These are phyloP conservation scores for Bombus haemorrhoidalis DNA, from an alignment of 1,140 invertebrate genomes.

Conservation along the genomic window DNA sequence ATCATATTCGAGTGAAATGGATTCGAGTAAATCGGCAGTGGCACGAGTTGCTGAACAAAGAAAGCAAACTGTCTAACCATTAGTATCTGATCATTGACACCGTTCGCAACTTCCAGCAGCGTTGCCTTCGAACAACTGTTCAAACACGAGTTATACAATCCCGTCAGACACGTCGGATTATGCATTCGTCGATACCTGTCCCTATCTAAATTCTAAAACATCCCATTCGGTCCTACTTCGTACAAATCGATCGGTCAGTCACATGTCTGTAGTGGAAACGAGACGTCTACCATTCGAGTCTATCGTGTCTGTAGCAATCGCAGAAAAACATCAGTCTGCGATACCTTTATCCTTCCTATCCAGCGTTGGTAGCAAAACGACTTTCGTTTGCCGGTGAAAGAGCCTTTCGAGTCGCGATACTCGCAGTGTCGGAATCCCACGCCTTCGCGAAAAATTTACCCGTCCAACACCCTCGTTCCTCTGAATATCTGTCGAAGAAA, in stretches of 20 bases:
- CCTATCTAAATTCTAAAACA: slow-evolving; percentile 2
- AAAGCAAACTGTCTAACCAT: not conserved
- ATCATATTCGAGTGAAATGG: not conserved
- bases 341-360: not conserved
- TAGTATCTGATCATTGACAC: slow-evolving; percentile 2
- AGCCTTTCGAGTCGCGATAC: not conserved
- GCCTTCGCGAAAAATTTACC: not conserved
- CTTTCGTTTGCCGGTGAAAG: not conserved
- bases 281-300: not conserved
- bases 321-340: not conserved
- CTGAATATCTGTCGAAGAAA: not conserved
- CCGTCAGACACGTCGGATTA: slow-evolving; percentile 4
- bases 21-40: not conserved
- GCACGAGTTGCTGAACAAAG: not conserved
- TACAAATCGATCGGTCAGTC: slow-evolving; percentile 1
- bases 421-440: not conserved
- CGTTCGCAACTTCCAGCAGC: not conserved
- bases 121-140: slow-evolving; percentile 4
- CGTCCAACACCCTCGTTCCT: not conserved
- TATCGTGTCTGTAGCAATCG: not conserved
- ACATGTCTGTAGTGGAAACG: not conserved
- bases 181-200: slow-evolving; percentile 15
- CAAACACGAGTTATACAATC: slow-evolving; percentile 17
- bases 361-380: not conserved
- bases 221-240: not conserved